Conservation (phyloP, 1,140 invertebrate genomes). For the silkworm (Bombyx mori) region DNA sequence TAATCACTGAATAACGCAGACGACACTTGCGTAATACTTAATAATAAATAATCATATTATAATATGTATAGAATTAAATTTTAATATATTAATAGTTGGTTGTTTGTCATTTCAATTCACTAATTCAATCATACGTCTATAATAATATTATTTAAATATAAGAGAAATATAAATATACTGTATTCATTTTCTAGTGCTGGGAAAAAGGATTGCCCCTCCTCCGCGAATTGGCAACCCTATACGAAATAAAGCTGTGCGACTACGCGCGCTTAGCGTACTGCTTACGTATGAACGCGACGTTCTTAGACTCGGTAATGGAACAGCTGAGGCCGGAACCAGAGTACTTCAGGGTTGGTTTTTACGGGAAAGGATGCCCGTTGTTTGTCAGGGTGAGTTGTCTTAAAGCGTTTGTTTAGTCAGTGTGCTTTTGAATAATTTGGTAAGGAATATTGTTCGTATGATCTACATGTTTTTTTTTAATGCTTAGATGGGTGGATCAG, state of each 20-base stretch:
- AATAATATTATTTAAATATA: no score
- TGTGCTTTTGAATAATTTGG: not conserved
- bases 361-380: slow-evolving; percentile 92
- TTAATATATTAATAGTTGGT: no score
- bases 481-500: no score
- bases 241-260: slow-evolving; percentile 92
- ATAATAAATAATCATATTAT: no score
- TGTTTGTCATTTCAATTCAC: no score
- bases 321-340: slow-evolving; percentile 92
- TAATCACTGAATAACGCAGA: no score
- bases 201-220: slow-evolving; percentile 95
- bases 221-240: slow-evolving; percentile 91
- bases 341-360: slow-evolving; percentile 97
- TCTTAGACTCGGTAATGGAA: slow-evolving; percentile 92
- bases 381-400: slow-evolving; percentile 88
- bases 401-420: not conserved
- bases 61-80: no score
- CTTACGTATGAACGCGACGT: slow-evolving; percentile 87
- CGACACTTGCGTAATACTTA: no score
- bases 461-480: no score
- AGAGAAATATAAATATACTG: not conserved
- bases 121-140: no score
- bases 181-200: slow-evolving; percentile 81
- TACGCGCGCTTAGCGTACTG: slow-evolving; percentile 90
- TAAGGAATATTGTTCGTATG: not conserved